phyloP scores from a whole-genome alignment of 2,113 vertebrate genomes.

The Scatophagus argus region DNA sequence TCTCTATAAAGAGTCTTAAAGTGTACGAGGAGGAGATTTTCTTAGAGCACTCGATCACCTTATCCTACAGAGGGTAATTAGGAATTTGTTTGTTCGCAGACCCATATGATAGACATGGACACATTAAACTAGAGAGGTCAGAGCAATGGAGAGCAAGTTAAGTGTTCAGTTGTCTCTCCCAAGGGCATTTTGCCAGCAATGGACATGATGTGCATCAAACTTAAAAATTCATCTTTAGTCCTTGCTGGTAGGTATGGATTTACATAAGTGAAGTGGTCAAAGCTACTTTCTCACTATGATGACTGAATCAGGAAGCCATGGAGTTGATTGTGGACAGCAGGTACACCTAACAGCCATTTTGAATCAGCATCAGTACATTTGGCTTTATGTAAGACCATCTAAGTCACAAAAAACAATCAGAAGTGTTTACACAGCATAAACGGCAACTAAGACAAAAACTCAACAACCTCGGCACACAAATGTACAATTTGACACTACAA shows the following conservation, averaged over 20 bases:
- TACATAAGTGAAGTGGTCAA: conserved; percentile 17
- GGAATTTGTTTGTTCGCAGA: conserved; percentile 57
- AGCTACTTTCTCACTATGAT: conserved; percentile 14
- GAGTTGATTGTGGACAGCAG: conserved; percentile 9
- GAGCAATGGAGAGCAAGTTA: conserved; percentile 23
- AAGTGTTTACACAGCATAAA: background rate
- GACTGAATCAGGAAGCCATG: conserved; percentile 5
- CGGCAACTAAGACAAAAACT: background rate
- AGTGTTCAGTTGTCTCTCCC: conserved; percentile 24
- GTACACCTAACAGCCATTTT: background rate
- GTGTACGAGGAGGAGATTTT: conserved; percentile 48
- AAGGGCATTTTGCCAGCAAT: conserved; percentile 22
- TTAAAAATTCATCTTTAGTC: conserved; percentile 20
- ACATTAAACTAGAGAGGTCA: conserved; percentile 50
- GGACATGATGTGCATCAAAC: conserved; percentile 30
- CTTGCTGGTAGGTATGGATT: conserved; percentile 29
- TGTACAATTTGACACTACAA: background rate
- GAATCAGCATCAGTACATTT: too few relatives aligned
- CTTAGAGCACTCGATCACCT: conserved; percentile 53
- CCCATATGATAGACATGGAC: conserved; percentile 40
- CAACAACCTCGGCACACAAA: too few relatives aligned
- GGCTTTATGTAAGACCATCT: background rate
- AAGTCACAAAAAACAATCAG: background rate
- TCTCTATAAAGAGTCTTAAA: conserved; percentile 64
- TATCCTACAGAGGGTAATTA: conserved; percentile 49